Evolutionary conservation across 2,888 invertebrate genomes (phyloP), one percentile per base, ranked within the genome.

Genomic region (Tetragonisca angustula): DNA sequence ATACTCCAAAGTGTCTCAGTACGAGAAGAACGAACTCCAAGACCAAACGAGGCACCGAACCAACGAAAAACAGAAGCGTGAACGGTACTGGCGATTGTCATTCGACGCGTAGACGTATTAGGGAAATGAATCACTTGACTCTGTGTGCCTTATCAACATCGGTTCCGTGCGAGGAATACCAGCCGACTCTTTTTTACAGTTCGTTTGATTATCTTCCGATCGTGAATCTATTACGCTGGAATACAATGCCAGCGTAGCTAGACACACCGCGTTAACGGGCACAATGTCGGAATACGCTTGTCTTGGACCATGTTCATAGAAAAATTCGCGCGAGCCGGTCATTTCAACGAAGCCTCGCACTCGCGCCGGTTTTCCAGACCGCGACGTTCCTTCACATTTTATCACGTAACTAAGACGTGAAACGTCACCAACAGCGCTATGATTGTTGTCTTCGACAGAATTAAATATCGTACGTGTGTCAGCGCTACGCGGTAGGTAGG

Each of bases 131-230:
- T 84, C 72, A 72, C 79, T 76, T 27, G 62, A 24, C 82, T 65
- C 65, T 68, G 27, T 36, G 64, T 13, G 71, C 19, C 61, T 79
- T 84, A 84, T 84, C 84, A 75, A 68, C 84, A 72, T 79, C 84
- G 68, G 36, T 62, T 73, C 64, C 84, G 84, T 84, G 84, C 84
- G 68, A 64, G 54, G 81, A 85, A 85, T 79, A 81, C 81, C 15
- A 64, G 59, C 61, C 61, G 67, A 64, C 59, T 74, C 19, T 67
- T 76, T 76, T 81, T 80, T 81, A 84, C 85, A 84, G 84, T 84
- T 81, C 80, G 85, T 84, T 81, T 81, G 74, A 84, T 85, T 85
- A 85, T 77, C 85, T 72, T 54, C 27, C 81, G 77, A 85, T 84
- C 85, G 71, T 77, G 85, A 77, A 81, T 85, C 74, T 69, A 85